Evolutionary conservation across 2,113 vertebrate species (phyloP), one percentile per base, ranked within the genome.

Genomic region (Chloebia gouldiae): DNA sequence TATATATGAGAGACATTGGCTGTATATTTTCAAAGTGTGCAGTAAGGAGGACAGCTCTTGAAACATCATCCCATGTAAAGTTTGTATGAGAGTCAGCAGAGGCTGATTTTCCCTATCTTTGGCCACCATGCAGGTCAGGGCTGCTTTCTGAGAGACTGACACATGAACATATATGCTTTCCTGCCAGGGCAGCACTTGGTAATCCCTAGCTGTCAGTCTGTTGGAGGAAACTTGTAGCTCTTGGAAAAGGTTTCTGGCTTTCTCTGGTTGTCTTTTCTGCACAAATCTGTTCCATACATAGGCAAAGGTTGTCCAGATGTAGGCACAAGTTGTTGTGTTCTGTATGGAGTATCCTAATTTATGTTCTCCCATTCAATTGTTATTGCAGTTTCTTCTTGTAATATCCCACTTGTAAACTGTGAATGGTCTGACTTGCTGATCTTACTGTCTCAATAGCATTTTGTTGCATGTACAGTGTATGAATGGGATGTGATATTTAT

Each of bases 381-480:
- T 15, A 12, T 53, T 70, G 51, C 8, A 47, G 7, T 22, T 85
- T 22, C 24, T 86, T 73, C 39, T 25, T 56, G 31, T 27, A 77
- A 14, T 60, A 57, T 18, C 15, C 0, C 0, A 88, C 39, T 1
- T 76, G 15, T 39, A 73, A 49, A 33, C 13, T 51, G 27, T 35
- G 61, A 66, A 54, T 60, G 27, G 13, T 61, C 35, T 49, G 28
- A 76, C 35, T 12, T 72, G 54, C 13, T 45, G 28, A 86, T 69
- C 45, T 61, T 44, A 22, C 37, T 42, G 11, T 49, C 31, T 87
- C 28, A 64, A 6, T 49, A 44, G 11, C 13, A 49, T 44, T 88
- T 2, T 0, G 1, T 37, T 85, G 20, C 53, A 69, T 5, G 10
- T 28, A 25, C 7, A 39, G 10, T n/a, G 28, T 71, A 25, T 18